A percentile compares a stretch with the other conserved stretches of the same genome.
These are phyloP conservation scores for Sylvilagus floridanus DNA, from an alignment of 2,797 vertebrate species.

Conservation along the genomic window DNA sequence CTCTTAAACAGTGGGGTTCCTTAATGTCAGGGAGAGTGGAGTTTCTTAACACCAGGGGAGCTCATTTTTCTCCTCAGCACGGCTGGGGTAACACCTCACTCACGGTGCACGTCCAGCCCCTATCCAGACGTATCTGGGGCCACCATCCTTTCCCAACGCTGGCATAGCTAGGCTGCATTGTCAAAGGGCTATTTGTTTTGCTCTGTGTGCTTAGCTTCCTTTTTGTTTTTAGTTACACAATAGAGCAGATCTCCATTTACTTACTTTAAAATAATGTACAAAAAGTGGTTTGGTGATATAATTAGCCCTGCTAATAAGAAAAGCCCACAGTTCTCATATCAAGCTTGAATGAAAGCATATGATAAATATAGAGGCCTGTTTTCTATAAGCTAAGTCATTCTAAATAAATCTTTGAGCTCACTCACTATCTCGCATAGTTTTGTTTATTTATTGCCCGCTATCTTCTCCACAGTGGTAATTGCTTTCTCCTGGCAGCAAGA, in stretches of 20 bases:
- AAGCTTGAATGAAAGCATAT: slow-evolving; percentile 69
- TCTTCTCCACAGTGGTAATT: slow-evolving; percentile 74
- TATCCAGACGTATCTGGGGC: neutral
- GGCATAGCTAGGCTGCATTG: neutral
- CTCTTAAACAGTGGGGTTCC: neutral
- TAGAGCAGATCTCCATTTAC: slow-evolving; percentile 51
- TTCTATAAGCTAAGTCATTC: slow-evolving; percentile 78
- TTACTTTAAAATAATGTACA: slow-evolving; percentile 62
- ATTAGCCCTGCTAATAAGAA: slow-evolving; percentile 63
- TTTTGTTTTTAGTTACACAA: slow-evolving; percentile 11
- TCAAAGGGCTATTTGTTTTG: slow-evolving; percentile 43
- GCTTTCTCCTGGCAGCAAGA: slow-evolving; percentile 79
- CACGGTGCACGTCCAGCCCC: neutral
- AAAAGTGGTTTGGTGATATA: slow-evolving; percentile 64
- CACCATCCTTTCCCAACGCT: neutral
- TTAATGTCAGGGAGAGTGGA: neutral
- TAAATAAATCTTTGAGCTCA: slow-evolving; percentile 74
- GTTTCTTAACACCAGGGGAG: neutral
- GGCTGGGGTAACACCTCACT: neutral
- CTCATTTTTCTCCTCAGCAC: slow-evolving; percentile 8
- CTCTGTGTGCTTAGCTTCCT: neutral
- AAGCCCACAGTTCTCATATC: slow-evolving; percentile 40
- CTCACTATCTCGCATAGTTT: slow-evolving; percentile 75
- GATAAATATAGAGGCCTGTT: slow-evolving; percentile 78
- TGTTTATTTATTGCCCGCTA: slow-evolving; percentile 79